A percentile compares a stretch with the other conserved stretches of the same genome.
Conservation (phyloP, 2,113 vertebrate species). For the Anhinga anhinga region DNA sequence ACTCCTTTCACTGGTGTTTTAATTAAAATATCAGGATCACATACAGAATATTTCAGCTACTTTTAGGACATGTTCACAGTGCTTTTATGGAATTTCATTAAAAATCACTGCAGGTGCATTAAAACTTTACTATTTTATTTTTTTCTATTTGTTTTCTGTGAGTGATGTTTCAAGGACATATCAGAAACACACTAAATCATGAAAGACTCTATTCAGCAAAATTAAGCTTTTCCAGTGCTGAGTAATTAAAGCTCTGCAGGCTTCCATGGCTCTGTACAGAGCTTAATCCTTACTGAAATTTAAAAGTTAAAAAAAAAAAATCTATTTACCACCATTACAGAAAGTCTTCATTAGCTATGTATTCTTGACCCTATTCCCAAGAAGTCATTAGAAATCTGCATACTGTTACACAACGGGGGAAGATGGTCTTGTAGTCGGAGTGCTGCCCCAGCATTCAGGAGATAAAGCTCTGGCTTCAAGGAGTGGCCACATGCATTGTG, state of each 20-base stretch:
- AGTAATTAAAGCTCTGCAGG: slow-evolving; percentile 34
- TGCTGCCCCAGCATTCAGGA: not conserved
- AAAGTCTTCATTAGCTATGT: not conserved
- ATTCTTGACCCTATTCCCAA: not conserved
- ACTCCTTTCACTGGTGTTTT: not conserved
- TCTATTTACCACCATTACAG: not conserved
- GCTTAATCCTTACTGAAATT: not conserved
- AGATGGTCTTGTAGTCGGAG: not conserved
- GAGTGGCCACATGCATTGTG: fast-evolving
- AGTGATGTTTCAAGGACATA: slow-evolving; percentile 28
- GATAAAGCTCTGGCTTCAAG: not conserved
- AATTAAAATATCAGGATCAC: slow-evolving; percentile 56
- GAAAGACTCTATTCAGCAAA: not conserved
- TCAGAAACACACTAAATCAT: not conserved
- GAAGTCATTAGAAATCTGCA: not conserved
- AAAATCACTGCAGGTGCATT: slow-evolving; percentile 50
- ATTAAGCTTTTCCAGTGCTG: not conserved
- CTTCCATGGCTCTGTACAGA: not conserved
- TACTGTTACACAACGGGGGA: not conserved
- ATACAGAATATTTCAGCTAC: not conserved
- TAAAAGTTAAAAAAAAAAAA: not conserved
- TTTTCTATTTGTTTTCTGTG: not conserved
- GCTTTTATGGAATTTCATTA: slow-evolving; percentile 48
- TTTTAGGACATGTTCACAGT: not conserved
- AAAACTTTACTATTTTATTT: slow-evolving; percentile 20